These are phyloP conservation scores for Thecocarcelia acutangulata DNA, from an alignment of 2,888 invertebrate genomes.

Conservation along the genomic window DNA sequence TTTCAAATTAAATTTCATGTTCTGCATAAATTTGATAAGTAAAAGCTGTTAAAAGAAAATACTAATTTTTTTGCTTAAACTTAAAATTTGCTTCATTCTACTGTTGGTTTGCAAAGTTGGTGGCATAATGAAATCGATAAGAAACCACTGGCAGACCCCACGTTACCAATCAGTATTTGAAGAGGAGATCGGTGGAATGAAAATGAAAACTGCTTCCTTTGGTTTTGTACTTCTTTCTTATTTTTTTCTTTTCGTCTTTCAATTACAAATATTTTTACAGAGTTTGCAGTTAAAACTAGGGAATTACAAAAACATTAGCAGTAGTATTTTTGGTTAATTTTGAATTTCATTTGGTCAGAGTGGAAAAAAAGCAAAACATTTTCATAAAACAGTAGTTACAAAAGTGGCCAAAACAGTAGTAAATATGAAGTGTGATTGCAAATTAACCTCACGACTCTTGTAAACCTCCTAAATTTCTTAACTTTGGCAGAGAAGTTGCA, in stretches of 20 bases:
- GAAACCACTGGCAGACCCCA: slow-evolving; percentile 9
- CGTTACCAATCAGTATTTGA: slow-evolving; percentile 28
- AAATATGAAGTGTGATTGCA: slow-evolving; percentile 54
- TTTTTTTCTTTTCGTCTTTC: neutral
- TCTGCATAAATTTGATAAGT: slow-evolving; percentile 33
- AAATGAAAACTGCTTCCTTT: slow-evolving; percentile 19
- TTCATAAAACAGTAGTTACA: slow-evolving; percentile 45
- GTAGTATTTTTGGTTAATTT: slow-evolving; percentile 10
- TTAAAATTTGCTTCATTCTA: neutral
- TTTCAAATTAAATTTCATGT: slow-evolving; percentile 28
- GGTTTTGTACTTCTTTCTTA: neutral
- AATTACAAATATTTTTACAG: slow-evolving; percentile 23
- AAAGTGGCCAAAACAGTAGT: slow-evolving; percentile 59
- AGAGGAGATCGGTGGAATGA: slow-evolving; percentile 53
- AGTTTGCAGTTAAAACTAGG: neutral
- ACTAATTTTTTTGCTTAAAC: slow-evolving; percentile 3
- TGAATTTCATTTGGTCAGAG: slow-evolving; percentile 20
- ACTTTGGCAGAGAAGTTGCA: slow-evolving; percentile 12
- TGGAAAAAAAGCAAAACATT: slow-evolving; percentile 11
- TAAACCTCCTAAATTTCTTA: slow-evolving; percentile 15
- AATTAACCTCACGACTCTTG: slow-evolving; percentile 62
- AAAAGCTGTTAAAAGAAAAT: slow-evolving; percentile 19
- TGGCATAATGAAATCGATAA: slow-evolving; percentile 54
- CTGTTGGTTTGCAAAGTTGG: neutral
- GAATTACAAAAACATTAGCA: neutral